A percentile compares a stretch with the other conserved stretches of the same genome.
phyloP scores from a whole-genome alignment of 1,140 invertebrate genomes.

The Heliconius congener region DNA sequence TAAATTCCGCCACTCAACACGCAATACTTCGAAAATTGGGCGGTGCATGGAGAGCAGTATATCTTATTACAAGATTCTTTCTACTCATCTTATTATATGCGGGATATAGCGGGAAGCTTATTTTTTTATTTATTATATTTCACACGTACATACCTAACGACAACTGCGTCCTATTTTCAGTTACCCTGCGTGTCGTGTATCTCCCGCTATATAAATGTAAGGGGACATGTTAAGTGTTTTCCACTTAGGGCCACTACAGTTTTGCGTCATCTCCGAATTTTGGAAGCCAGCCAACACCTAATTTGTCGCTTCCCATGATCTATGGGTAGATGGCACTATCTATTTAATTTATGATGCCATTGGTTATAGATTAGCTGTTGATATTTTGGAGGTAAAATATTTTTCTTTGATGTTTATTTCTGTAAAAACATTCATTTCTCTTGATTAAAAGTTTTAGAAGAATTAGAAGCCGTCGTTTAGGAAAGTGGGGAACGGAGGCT shows the following conservation, averaged over 20 bases:
- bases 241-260: slow-evolving; percentile 9
- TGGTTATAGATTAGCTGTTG: not conserved
- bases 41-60: not conserved
- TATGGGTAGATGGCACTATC: not conserved
- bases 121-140: not conserved
- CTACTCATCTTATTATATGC: not conserved
- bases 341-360: slow-evolving; percentile 6
- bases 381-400: not conserved
- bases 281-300: slow-evolving; percentile 5
- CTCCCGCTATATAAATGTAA: slow-evolving; percentile 11
- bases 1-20: not conserved
- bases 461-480: too few relatives aligned
- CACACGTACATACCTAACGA: not conserved
- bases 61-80: too few relatives aligned
- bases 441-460: too few relatives aligned
- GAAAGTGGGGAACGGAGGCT: too few relatives aligned
- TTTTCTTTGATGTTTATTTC: not conserved
- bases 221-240: slow-evolving; percentile 15
- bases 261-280: slow-evolving; percentile 22
- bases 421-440: too few relatives aligned
- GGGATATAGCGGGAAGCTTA: not conserved
- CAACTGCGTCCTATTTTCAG: not conserved
- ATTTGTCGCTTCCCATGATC: not conserved
- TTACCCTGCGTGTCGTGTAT: not conserved
- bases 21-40: not conserved